These are phyloP conservation scores for Azemiops feae DNA, from an alignment of 2,113 vertebrate genomes.

Conservation along the genomic window DNA sequence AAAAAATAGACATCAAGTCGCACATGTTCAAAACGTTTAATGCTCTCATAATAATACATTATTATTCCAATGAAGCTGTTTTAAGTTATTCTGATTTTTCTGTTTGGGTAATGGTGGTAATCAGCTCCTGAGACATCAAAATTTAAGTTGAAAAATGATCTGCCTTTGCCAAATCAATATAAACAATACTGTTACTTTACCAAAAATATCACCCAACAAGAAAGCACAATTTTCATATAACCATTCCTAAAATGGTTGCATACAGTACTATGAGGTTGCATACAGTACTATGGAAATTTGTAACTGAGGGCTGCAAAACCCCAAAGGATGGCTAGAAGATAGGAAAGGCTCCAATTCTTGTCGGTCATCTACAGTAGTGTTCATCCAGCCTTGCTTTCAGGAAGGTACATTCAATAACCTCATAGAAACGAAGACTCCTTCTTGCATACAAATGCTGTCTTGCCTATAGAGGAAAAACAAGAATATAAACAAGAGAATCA, in stretches of 20 bases:
- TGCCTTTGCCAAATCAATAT: background rate
- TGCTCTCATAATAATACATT: background rate
- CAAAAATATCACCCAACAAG: background rate
- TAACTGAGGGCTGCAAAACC: background rate
- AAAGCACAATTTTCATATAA: background rate
- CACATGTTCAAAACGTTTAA: background rate
- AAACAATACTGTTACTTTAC: background rate
- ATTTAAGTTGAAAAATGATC: background rate
- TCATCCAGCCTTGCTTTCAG: background rate
- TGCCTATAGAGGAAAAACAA: background rate
- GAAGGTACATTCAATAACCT: background rate
- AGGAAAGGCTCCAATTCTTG: background rate
- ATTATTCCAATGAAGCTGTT: background rate
- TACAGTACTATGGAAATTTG: background rate
- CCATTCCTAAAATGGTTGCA: background rate
- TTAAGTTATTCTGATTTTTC: background rate
- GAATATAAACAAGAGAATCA: background rate
- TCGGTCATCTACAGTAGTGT: background rate
- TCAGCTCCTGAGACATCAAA: background rate
- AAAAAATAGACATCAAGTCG: background rate
- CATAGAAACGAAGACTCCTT: background rate
- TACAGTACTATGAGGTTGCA: background rate
- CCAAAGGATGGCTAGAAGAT: background rate
- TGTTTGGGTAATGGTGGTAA: background rate
- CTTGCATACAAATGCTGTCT: background rate